Conservation (phyloP, 2,888 invertebrate genomes). For the Yponomeuta sedellus region DNA sequence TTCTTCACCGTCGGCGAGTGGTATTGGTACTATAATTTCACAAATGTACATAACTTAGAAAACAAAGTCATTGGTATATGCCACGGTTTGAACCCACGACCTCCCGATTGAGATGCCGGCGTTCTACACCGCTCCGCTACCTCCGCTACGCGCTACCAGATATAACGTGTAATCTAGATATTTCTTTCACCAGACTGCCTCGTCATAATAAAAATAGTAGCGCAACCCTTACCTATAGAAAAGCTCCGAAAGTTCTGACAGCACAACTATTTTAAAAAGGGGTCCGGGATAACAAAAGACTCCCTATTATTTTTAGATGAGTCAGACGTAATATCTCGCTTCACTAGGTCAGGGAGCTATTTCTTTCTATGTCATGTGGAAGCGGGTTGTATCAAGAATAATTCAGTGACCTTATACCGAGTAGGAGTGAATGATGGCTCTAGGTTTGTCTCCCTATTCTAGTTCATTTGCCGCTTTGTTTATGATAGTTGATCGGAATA, state of each 20-base stretch:
- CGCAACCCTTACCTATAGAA: neutral
- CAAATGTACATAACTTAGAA: no score
- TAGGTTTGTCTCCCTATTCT: neutral
- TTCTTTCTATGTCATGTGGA: neutral
- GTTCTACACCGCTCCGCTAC: no score
- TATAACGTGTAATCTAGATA: no score
- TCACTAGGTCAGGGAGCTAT: neutral
- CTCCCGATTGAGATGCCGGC: no score
- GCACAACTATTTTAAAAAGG: slow-evolving; percentile 3
- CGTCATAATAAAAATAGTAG: neutral
- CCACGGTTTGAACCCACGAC: no score
- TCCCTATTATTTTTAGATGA: neutral
- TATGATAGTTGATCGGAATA: neutral
- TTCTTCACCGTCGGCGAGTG: no score
- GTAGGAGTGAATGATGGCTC: neutral
- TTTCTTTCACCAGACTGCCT: neutral
- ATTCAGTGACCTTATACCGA: neutral
- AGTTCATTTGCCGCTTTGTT: neutral
- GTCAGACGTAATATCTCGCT: slow-evolving; percentile 2
- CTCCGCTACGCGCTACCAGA: no score
- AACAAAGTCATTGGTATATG: no score
- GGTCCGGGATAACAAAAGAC: neutral
- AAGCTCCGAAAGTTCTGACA: neutral
- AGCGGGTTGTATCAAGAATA: neutral
- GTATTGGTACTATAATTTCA: no score